Conservation (phyloP, 2,113 vertebrate genomes). For the Lepidothrix coronata region DNA sequence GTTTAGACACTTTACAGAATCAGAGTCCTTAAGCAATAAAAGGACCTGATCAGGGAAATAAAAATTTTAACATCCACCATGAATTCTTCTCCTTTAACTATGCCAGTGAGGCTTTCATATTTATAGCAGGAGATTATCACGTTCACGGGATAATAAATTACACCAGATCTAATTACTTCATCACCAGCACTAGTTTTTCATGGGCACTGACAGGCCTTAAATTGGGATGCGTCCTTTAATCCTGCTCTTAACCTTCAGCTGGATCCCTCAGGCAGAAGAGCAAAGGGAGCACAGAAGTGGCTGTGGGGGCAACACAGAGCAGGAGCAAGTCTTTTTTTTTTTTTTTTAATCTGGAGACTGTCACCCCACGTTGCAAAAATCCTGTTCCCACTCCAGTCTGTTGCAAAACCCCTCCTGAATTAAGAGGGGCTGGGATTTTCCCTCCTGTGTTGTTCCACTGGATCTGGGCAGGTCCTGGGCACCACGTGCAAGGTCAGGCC, state of each 20-base stretch:
- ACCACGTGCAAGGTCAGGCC: background rate
- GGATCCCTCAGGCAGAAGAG: background rate
- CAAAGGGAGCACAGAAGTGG: background rate
- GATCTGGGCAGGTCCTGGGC: background rate
- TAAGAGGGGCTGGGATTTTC: background rate
- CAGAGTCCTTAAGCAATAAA: constrained; percentile 50
- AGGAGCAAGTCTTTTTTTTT: background rate
- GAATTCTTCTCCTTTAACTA: constrained; percentile 59
- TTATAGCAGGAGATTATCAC: constrained; percentile 69
- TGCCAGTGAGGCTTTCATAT: constrained; percentile 43
- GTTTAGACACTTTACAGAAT: constrained; percentile 45
- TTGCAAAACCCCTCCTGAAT: background rate
- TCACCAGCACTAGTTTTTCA: constrained; percentile 65
- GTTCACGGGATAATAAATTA: constrained; percentile 64
- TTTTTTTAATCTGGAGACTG: background rate
- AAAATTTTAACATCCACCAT: constrained; percentile 50
- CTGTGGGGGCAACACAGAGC: background rate
- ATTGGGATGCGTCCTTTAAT: constrained; percentile 58
- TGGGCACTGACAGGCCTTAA: constrained; percentile 57
- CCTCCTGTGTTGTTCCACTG: background rate
- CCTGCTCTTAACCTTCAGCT: constrained; percentile 61
- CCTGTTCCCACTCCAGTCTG: background rate
- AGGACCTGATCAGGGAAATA: constrained; percentile 50
- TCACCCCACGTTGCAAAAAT: background rate
- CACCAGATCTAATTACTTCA: constrained; percentile 64